Conservation (phyloP, 2,888 invertebrate species). For the Apotomis turbidana region DNA sequence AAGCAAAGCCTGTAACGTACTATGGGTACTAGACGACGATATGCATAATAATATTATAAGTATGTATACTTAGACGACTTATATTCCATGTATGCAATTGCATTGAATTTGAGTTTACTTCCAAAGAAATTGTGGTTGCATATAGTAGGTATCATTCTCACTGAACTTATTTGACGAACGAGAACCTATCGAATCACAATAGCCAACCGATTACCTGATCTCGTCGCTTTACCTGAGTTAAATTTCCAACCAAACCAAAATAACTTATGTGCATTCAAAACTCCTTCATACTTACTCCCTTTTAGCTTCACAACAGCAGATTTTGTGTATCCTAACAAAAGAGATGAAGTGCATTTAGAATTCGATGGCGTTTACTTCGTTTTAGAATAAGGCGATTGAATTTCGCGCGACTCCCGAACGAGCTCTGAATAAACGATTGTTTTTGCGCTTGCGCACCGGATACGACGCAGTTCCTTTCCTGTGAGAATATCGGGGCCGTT, state of each 20-base stretch:
- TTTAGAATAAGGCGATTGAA: background rate
- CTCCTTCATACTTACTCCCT: background rate
- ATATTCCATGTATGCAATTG: too few relatives aligned
- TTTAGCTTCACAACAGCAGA: too few relatives aligned
- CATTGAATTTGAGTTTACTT: background rate
- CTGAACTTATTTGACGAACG: constrained; percentile 14
- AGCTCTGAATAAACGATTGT: constrained; percentile 72
- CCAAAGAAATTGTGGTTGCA: background rate
- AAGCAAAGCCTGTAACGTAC: too few relatives aligned
- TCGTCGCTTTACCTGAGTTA: constrained; percentile 20
- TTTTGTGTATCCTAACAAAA: too few relatives aligned
- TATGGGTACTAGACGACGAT: too few relatives aligned
- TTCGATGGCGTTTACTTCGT: background rate
- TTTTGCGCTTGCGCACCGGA: constrained; percentile 81
- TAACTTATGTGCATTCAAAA: background rate
- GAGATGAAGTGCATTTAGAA: background rate
- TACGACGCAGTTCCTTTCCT: constrained; percentile 81
- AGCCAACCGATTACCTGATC: constrained; percentile 30
- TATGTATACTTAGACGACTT: too few relatives aligned
- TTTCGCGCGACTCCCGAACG: constrained; percentile 39
- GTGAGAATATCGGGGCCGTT: constrained; percentile 81
- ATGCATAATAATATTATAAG: too few relatives aligned
- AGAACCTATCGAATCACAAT: constrained; percentile 25
- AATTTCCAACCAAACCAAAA: background rate
- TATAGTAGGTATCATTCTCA: constrained; percentile 7